Evolutionary conservation across 2,888 invertebrate species (phyloP).

Genomic region (Melieria picta): DNA sequence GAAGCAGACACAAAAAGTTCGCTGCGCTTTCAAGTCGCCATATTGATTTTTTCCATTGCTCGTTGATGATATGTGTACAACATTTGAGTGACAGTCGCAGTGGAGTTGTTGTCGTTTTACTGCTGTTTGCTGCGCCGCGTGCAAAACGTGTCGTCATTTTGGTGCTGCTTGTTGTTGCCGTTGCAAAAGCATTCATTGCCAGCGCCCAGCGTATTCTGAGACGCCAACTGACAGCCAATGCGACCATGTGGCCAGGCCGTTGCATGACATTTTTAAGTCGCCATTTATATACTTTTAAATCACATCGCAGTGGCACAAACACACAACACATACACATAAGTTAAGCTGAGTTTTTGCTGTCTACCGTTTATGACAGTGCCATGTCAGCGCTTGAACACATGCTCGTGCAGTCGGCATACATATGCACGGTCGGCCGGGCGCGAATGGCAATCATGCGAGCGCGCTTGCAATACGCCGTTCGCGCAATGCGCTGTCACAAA

Average conservation of each 20-base stretch:
- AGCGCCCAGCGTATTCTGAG: too few species aligned
- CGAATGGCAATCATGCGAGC: too few species aligned
- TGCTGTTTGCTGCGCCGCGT: neutral
- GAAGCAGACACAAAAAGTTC: too few species aligned
- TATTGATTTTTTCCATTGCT: slow-evolving; percentile 8
- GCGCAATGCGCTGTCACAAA: slow-evolving; percentile 45
- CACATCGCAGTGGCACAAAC: neutral
- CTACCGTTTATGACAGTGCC: too few species aligned
- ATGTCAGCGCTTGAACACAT: too few species aligned
- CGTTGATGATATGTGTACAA: neutral
- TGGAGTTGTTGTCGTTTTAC: slow-evolving; percentile 13
- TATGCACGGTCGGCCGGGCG: too few species aligned
- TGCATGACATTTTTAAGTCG: slow-evolving; percentile 44
- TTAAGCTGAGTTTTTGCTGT: too few species aligned
- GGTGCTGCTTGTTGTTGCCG: too few species aligned
- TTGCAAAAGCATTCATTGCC: too few species aligned
- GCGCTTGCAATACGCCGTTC: too few species aligned
- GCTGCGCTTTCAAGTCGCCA: slow-evolving; percentile 16
- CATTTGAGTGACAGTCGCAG: slow-evolving; percentile 9
- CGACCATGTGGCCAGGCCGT: slow-evolving; percentile 35
- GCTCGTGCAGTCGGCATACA: too few species aligned
- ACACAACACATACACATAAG: neutral
- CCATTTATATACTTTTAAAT: slow-evolving; percentile 35
- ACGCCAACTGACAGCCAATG: slow-evolving; percentile 12
- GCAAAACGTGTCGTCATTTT: neutral